Percentiles rank a stretch among this genome's conserved stretches.
These are phyloP conservation scores for Fragum whitleyi DNA, from an alignment of 2,888 invertebrate genomes.

Conservation along the genomic window DNA sequence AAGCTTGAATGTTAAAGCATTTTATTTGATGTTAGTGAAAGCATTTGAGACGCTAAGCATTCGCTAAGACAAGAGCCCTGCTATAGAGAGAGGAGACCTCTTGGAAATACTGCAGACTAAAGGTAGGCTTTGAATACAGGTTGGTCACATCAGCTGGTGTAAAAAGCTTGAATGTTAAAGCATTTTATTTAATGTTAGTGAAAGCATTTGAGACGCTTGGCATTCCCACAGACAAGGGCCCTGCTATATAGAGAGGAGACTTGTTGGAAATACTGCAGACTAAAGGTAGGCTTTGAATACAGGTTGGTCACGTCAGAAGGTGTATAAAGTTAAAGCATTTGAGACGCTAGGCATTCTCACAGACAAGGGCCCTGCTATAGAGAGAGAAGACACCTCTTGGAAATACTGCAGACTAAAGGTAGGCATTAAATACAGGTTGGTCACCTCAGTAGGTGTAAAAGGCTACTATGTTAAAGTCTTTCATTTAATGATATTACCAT, in stretches of 20 bases:
- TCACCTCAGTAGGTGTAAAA: no score
- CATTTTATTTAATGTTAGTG: slow-evolving; percentile 78
- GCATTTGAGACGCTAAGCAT: slow-evolving; percentile 83
- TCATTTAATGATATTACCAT: no score
- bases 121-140: slow-evolving; percentile 75
- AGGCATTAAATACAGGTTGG: no score
- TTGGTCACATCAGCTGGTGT: no score
- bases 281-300: slow-evolving; percentile 80
- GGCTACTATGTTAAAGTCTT: no score
- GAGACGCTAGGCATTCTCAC: slow-evolving; percentile 78
- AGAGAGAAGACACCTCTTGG: slow-evolving; percentile 83
- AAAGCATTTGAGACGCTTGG: slow-evolving; percentile 83
- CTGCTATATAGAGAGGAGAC: slow-evolving; percentile 80
- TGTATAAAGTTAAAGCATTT: no score
- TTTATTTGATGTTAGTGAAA: slow-evolving; percentile 78
- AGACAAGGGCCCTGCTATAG: slow-evolving; percentile 74
- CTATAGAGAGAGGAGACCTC: slow-evolving; percentile 82
- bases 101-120: slow-evolving; percentile 83
- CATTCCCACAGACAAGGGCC: slow-evolving; percentile 67
- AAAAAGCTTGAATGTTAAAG: no score
- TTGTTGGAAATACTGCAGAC: slow-evolving; percentile 83
- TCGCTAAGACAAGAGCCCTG: slow-evolving; percentile 67
- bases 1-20: no score
- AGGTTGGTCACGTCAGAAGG: no score
- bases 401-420: slow-evolving; percentile 84